A percentile compares a stretch with the other conserved stretches of the same genome.
Conservation (phyloP, 2,113 vertebrate genomes). For the Candoia aspera region DNA sequence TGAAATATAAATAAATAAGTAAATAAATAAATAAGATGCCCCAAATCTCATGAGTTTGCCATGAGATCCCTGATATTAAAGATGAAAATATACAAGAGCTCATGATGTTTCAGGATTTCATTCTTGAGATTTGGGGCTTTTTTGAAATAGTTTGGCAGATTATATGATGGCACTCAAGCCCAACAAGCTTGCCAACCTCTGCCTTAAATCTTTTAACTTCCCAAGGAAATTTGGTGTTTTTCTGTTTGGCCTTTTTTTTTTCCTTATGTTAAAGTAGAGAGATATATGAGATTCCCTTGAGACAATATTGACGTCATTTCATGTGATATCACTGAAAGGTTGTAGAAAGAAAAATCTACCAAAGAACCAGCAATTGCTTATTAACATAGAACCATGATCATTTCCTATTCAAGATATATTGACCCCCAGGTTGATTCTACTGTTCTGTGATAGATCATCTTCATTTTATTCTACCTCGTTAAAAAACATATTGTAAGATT, state of each 20-base stretch:
- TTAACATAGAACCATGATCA: background rate
- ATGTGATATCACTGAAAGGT: background rate
- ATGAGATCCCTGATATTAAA: too few relatives aligned
- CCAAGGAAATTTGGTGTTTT: background rate
- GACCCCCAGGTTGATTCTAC: background rate
- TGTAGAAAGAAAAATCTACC: background rate
- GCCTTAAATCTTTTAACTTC: too few relatives aligned
- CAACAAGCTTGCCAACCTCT: too few relatives aligned
- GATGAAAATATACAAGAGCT: too few relatives aligned
- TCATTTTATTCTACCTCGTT: background rate
- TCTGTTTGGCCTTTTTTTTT: background rate
- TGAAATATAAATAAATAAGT: too few relatives aligned
- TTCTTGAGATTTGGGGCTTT: too few relatives aligned
- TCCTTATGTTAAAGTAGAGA: background rate
- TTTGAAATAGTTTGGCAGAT: too few relatives aligned
- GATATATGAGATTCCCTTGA: background rate
- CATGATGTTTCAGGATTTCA: too few relatives aligned
- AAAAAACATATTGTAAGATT: background rate
- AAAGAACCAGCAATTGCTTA: background rate
- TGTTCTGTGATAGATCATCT: background rate
- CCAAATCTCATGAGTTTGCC: too few relatives aligned
- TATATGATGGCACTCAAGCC: too few relatives aligned
- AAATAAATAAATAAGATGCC: too few relatives aligned
- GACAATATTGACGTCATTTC: background rate
- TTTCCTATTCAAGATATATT: background rate